Conservation (phyloP, 1,140 invertebrate species). For the Drosophila nebulosa region DNA sequence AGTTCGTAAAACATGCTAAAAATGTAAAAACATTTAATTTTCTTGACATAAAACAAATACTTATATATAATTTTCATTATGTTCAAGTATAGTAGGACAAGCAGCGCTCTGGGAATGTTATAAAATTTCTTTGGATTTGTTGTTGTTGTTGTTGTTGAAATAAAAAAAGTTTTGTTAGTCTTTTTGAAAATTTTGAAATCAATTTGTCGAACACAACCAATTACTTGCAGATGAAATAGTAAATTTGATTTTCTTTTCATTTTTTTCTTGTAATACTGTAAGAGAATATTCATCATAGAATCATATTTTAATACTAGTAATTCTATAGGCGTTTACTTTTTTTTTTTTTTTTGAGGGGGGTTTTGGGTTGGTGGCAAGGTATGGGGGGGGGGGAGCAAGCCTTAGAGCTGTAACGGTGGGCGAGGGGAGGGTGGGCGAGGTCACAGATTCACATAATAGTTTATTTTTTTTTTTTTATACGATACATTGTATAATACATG, state of each 20-base stretch:
- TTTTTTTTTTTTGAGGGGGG: background rate
- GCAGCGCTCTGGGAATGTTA: conserved; percentile 68
- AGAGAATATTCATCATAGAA: conserved; percentile 49
- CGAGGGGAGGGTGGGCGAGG: conserved; percentile 36
- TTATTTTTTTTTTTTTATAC: conserved; percentile 38
- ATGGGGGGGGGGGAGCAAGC: conserved; percentile 37
- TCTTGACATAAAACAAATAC: background rate
- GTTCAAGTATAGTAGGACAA: conserved; percentile 21
- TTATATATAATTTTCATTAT: background rate
- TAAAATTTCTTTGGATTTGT: conserved; percentile 57
- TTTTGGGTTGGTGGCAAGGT: background rate
- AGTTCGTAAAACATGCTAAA: conserved; percentile 20
- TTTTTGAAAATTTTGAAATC: conserved; percentile 48
- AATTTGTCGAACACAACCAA: conserved; percentile 53
- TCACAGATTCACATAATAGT: conserved; percentile 38
- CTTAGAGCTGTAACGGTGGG: conserved; percentile 59
- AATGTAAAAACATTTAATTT: background rate
- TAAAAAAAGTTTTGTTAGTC: conserved; percentile 22
- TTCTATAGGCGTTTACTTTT: conserved; percentile 71
- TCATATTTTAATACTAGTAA: conserved; percentile 44
- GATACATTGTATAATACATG: conserved; percentile 62
- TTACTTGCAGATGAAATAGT: conserved; percentile 64
- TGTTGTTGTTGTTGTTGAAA: conserved; percentile 9
- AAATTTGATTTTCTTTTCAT: background rate
- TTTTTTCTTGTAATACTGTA: conserved; percentile 42